Evolutionary conservation across 2,113 vertebrate genomes (phyloP).

Genomic region (Heliornis fulica): DNA sequence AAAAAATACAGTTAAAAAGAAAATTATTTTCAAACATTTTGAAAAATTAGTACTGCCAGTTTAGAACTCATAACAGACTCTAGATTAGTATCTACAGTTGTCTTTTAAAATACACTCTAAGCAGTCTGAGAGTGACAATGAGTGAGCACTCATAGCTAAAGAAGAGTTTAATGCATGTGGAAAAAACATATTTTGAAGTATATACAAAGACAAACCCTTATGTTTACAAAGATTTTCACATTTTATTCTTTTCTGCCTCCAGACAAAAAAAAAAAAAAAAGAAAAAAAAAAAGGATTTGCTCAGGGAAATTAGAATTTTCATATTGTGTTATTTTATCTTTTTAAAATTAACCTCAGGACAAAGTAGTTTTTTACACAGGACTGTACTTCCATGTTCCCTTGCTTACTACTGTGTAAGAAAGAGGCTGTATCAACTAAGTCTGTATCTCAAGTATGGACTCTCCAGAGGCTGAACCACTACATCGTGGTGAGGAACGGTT

Average conservation of each 20-base stretch:
- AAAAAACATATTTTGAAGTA: not conserved
- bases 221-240: not conserved
- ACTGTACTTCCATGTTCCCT: not conserved
- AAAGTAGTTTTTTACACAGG: not conserved
- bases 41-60: not conserved
- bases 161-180: not conserved
- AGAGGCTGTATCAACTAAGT: not conserved
- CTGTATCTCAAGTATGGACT: not conserved
- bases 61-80: not conserved
- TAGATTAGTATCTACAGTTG: not conserved
- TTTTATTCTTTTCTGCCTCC: not conserved
- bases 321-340: not conserved
- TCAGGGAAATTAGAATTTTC: not conserved
- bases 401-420: not conserved
- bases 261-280: not conserved
- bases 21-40: not conserved
- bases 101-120: not conserved
- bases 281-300: not conserved
- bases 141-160: not conserved
- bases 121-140: not conserved
- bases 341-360: not conserved
- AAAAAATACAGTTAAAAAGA: not conserved
- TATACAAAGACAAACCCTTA: not conserved
- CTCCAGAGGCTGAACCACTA: not conserved
- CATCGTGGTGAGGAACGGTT: not conserved